Evolutionary conservation across 2,113 vertebrate species (phyloP).

Genomic region (Stomatorhinus ivindoensis): DNA sequence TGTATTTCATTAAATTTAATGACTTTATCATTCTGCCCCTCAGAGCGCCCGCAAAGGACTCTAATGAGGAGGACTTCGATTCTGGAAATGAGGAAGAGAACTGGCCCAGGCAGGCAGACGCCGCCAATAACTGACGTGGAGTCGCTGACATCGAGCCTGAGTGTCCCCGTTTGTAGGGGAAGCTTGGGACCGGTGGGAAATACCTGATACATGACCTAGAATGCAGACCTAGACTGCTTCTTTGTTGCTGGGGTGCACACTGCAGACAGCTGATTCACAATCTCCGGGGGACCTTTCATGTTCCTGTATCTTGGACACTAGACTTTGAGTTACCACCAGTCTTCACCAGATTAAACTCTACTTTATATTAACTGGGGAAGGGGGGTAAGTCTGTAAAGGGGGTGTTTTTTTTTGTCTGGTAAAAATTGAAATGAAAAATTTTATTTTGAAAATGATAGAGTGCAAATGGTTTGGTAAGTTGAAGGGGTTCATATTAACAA

Average conservation of each 20-base stretch:
- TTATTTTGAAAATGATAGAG: background rate
- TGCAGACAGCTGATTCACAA: background rate
- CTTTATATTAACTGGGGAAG: background rate
- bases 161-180: background rate
- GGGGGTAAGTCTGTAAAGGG: background rate
- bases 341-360: background rate
- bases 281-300: background rate
- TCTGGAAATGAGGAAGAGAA: conserved; percentile 90
- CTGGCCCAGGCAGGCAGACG: conserved; percentile 91
- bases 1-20: background rate
- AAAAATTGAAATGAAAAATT: background rate
- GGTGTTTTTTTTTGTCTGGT: background rate
- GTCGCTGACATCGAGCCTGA: background rate
- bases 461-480: conserved; percentile 10
- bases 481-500: background rate
- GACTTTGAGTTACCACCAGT: background rate
- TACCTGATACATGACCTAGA: too few species aligned
- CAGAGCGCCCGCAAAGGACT: conserved; percentile 81
- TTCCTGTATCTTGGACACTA: background rate
- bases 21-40: conserved; percentile 41
- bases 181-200: background rate
- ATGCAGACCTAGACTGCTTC: background rate
- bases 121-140: conserved; percentile 78
- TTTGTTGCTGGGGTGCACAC: background rate
- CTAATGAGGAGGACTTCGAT: conserved; percentile 86